Conservation (phyloP, 1,140 invertebrate species). For the Psix sp. region DNA sequence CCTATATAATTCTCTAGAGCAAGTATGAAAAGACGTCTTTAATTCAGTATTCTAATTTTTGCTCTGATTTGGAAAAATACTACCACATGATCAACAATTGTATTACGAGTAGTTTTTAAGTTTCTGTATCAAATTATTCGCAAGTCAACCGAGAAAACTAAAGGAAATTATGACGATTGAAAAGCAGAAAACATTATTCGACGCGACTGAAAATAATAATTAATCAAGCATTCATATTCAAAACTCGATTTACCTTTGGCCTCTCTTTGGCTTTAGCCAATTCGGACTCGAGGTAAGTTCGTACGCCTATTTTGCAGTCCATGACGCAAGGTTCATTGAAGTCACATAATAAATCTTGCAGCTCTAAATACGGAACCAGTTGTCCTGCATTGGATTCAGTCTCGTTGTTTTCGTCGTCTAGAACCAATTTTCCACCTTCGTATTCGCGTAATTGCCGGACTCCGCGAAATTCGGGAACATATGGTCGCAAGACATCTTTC, state of each 20-base stretch:
- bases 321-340: slow-evolving; percentile 95
- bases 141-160: too few species aligned
- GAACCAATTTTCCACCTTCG: slow-evolving; percentile 38
- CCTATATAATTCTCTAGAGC: slow-evolving; percentile 22
- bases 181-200: too few species aligned
- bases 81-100: too few species aligned
- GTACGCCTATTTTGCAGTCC: slow-evolving; percentile 97
- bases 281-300: slow-evolving; percentile 97
- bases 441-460: slow-evolving; percentile 66
- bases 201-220: too few species aligned
- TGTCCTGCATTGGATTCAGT: slow-evolving; percentile 46
- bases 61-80: too few species aligned
- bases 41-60: too few species aligned
- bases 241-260: slow-evolving; percentile 89
- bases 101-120: too few species aligned
- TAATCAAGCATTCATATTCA: too few species aligned
- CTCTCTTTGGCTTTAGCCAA: slow-evolving; percentile 95
- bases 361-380: slow-evolving; percentile 84
- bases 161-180: too few species aligned
- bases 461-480: slow-evolving; percentile 94
- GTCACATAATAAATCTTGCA: slow-evolving; percentile 94
- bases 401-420: slow-evolving; percentile 33
- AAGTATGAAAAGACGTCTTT: too few species aligned
- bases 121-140: too few species aligned
- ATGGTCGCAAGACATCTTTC: slow-evolving; percentile 90